A percentile compares a stretch with the other conserved stretches of the same genome.
phyloP scores from a whole-genome alignment of 2,113 vertebrate species.

The Sander vitreus region DNA sequence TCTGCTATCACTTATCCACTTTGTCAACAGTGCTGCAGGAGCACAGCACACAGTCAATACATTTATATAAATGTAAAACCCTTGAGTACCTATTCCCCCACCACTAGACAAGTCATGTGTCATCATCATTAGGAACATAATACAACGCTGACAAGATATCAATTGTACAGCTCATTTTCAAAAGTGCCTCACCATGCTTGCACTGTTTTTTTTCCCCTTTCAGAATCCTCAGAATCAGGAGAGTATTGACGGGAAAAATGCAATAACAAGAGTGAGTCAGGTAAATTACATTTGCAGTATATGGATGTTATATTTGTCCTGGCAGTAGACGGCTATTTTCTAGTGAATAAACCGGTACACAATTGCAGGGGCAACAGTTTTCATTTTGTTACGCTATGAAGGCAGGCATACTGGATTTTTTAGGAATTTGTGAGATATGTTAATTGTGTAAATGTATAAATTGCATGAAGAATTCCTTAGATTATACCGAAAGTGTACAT shows the following conservation, averaged over 20 bases:
- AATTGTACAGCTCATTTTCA: constrained; percentile 71
- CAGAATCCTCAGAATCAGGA: constrained; percentile 42
- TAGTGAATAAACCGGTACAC: constrained; percentile 1
- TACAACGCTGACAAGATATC: constrained; percentile 66
- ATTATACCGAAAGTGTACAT: not conserved
- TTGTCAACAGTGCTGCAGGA: constrained; percentile 60
- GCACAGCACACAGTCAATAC: constrained; percentile 56
- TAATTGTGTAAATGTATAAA: not conserved
- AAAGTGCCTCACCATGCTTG: constrained; percentile 51
- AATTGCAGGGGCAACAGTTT: constrained; percentile 4
- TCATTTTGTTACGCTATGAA: not conserved
- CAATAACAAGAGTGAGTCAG: constrained; percentile 47
- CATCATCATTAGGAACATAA: constrained; percentile 64
- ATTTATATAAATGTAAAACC: constrained; percentile 55
- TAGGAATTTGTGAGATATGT: not conserved
- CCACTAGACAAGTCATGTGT: constrained; percentile 53
- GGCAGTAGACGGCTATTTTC: constrained; percentile 25
- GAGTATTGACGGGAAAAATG: constrained; percentile 60
- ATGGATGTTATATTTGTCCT: constrained; percentile 47
- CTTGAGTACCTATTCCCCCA: constrained; percentile 21
- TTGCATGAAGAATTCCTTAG: not conserved
- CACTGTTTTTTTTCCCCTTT: constrained; percentile 2
- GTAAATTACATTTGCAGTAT: constrained; percentile 59
- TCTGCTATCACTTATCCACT: constrained; percentile 53
- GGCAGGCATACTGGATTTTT: too few species aligned